Percentiles rank a stretch among this genome's conserved stretches.
Evolutionary conservation across 1,140 invertebrate genomes (phyloP).

Genomic region (Rhynchophorus ferrugineus): DNA sequence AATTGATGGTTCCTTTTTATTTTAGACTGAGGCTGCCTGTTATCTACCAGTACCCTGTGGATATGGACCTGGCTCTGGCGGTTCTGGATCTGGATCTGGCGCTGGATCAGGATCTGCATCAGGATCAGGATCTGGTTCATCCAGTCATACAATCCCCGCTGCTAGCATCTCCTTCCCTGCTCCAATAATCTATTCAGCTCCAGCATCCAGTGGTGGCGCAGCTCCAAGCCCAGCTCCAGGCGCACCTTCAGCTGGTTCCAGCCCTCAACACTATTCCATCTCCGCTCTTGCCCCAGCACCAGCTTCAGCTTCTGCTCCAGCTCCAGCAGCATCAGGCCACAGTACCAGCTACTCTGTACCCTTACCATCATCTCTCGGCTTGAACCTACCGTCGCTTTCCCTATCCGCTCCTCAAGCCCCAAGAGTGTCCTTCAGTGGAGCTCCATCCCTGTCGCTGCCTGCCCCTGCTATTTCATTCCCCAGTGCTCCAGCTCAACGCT

Average conservation of each 20-base stretch:
- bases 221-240: background rate
- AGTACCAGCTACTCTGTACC: background rate
- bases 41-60: no score
- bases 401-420: background rate
- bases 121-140: no score
- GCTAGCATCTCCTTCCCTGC: background rate
- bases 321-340: no score
- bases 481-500: background rate
- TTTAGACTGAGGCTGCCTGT: no score
- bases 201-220: no score
- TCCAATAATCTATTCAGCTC: background rate
- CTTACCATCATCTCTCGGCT: background rate
- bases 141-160: no score
- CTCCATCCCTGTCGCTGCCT: background rate
- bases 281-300: background rate
- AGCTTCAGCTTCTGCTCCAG: background rate
- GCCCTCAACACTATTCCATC: background rate
- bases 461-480: background rate
- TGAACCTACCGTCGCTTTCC: background rate
- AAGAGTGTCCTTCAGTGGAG: background rate
- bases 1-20: no score
- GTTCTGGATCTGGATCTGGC: no score
- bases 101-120: no score
- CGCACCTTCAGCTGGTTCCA: background rate
- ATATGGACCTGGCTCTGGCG: no score